phyloP scores from a whole-genome alignment of 2,113 vertebrate species.

The Pipra filicauda region DNA sequence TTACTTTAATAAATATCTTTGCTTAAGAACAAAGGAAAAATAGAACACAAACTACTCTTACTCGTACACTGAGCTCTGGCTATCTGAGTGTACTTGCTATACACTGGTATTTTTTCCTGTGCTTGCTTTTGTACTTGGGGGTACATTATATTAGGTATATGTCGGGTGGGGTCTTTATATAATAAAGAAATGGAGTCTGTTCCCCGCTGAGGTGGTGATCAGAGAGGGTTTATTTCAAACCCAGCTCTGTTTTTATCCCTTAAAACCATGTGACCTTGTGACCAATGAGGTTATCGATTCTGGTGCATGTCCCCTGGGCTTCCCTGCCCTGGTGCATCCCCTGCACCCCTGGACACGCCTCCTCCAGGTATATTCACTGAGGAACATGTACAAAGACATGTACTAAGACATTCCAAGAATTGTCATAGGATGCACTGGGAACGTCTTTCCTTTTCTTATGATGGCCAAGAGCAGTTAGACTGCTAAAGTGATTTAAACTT shows the following conservation, averaged over 20 bases:
- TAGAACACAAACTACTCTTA: neutral
- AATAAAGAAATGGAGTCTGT: no score
- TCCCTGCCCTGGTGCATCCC: no score
- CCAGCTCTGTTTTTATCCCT: no score
- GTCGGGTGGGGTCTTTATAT: no score
- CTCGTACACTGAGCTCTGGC: neutral
- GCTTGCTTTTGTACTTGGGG: neutral
- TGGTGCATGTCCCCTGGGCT: no score
- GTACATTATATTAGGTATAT: neutral
- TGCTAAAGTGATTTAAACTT: neutral
- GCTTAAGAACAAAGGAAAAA: neutral
- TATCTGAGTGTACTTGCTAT: neutral
- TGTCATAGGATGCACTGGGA: neutral
- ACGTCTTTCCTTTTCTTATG: neutral
- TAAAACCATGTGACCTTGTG: no score
- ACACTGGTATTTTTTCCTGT: neutral
- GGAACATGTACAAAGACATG: neutral
- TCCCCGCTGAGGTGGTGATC: no score
- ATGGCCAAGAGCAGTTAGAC: neutral
- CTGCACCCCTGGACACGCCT: no score
- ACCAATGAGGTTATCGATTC: no score
- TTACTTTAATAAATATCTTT: neutral
- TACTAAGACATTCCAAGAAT: neutral
- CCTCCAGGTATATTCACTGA: neutral
- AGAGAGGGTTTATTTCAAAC: no score